Base-by-base conservation (phyloP, 1,140 invertebrate genomes). In the Belonocnema kinseyi region DNA sequence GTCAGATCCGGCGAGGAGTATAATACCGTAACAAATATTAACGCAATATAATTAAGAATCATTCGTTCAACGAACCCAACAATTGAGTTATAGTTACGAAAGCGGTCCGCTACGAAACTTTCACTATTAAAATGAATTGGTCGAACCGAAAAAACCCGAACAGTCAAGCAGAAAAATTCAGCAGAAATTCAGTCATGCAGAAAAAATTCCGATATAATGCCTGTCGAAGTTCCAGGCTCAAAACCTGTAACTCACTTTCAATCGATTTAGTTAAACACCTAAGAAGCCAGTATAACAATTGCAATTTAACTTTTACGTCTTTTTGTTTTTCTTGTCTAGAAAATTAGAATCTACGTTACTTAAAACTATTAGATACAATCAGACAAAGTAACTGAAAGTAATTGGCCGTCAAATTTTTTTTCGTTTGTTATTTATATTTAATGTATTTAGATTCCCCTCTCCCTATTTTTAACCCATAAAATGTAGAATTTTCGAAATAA, bases 121-220 rank as follows among this genome's bases (percentile, higher is more conserved):
- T 85, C 83, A 80, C 83, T 78, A 78, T 50, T 78, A 75, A 81
- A 83, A 77, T 77, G 79, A 85, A 85, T 83, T 78, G 75, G 73
- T 77, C 80, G 77, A 83, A 81, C 78, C 73, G 76, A 75, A 78
- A 81, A 76, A 82, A 61, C 74, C 71, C 75, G 78, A 80, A 78
- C 80, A 80, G 78, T 82, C n/a, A n/a, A n/a, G n/a, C n/a, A n/a
- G n/a, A n/a, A n/a, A n/a, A n/a, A n/a, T n/a, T n/a, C n/a, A n/a
- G 19, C 16, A 12, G 33, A 61, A 61, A 61, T 2, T 19, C 56
- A 61, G 16, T 61, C 58, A 61, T 61, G 58, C 19, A 21, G 58
- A 61, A 61, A 61, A 61, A 61, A 61, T 61, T 1, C 21, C 58
- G 33, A 61, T 61, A 61, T 61, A 26, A 61, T 61, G 58, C 19